A percentile compares a stretch with the other conserved stretches of the same genome.
Conservation (phyloP, 2,888 invertebrate species). For the Coleophora deauratella region DNA sequence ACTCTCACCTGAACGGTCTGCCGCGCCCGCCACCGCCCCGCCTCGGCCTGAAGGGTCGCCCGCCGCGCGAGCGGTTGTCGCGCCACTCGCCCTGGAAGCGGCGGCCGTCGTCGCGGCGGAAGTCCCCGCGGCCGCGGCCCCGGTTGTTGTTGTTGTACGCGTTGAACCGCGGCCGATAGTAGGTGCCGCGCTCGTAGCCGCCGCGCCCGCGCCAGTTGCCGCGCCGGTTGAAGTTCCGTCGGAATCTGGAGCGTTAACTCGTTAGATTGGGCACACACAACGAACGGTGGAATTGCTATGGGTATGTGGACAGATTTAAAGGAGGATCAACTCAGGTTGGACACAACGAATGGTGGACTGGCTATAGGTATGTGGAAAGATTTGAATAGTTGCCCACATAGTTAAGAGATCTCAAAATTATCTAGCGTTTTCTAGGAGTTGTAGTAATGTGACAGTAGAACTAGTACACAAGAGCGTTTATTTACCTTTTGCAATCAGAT, state of each 20-base stretch:
- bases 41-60: constrained; percentile 55
- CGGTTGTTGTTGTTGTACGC: constrained; percentile 75
- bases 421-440: too few relatives aligned
- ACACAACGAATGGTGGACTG: too few relatives aligned
- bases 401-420: too few relatives aligned
- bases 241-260: constrained; percentile 27
- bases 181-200: constrained; percentile 82
- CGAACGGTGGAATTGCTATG: too few relatives aligned
- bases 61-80: constrained; percentile 49
- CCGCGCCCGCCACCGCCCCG: constrained; percentile 57
- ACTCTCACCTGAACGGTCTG: constrained; percentile 59
- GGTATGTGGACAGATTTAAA: too few relatives aligned
- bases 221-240: constrained; percentile 55
- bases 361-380: too few relatives aligned
- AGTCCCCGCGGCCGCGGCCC: constrained; percentile 64
- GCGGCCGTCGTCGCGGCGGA: constrained; percentile 50
- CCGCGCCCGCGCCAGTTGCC: constrained; percentile 73
- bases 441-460: too few relatives aligned
- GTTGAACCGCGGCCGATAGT: constrained; percentile 86
- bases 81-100: constrained; percentile 39
- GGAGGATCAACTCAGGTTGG: too few relatives aligned
- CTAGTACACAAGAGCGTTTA: too few relatives aligned
- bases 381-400: too few relatives aligned
- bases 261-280: too few relatives aligned
- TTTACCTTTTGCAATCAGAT: too few relatives aligned